Evolutionary conservation across 2,888 invertebrate species (phyloP).

Genomic region (Holacanthella duospinosa): DNA sequence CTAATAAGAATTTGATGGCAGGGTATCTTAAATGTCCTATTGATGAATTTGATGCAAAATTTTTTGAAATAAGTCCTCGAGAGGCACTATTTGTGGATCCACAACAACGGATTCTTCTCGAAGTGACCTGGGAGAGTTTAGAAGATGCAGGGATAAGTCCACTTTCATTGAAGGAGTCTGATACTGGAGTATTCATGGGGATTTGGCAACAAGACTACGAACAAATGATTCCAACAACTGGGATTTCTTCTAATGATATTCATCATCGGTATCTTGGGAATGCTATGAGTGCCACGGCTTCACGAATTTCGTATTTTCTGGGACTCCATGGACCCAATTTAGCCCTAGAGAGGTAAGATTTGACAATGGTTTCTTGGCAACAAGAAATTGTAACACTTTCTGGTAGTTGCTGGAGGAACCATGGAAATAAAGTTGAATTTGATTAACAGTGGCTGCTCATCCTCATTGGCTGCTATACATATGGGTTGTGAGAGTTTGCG

Average conservation of each 20-base stretch:
- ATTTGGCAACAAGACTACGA: constrained; percentile 1
- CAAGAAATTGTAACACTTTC: background rate
- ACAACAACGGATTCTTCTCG: background rate
- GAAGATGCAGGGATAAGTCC: constrained; percentile 2
- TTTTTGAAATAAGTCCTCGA: constrained; percentile 2
- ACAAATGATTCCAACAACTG: background rate
- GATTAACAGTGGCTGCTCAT: constrained; percentile 20
- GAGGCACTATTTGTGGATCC: constrained; percentile 5
- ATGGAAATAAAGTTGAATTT: too few species aligned
- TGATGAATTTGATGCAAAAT: constrained; percentile 7
- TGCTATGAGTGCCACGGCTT: constrained; percentile 12
- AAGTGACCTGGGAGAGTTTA: background rate
- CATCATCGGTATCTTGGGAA: constrained; percentile 18
- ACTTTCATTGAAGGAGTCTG: background rate
- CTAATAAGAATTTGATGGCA: background rate
- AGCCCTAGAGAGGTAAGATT: constrained; percentile 11
- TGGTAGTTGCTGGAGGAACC: too few species aligned
- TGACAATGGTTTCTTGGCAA: background rate
- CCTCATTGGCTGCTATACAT: constrained; percentile 23
- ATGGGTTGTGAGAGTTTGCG: constrained; percentile 22
- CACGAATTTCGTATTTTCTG: constrained; percentile 18
- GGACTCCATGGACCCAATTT: constrained; percentile 22
- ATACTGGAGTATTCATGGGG: background rate
- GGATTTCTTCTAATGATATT: background rate
- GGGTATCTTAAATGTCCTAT: background rate